Percentiles rank a stretch among this genome's conserved stretches.
Conservation (phyloP, 2,888 invertebrate species). For the Pseudococcus longispinus region DNA sequence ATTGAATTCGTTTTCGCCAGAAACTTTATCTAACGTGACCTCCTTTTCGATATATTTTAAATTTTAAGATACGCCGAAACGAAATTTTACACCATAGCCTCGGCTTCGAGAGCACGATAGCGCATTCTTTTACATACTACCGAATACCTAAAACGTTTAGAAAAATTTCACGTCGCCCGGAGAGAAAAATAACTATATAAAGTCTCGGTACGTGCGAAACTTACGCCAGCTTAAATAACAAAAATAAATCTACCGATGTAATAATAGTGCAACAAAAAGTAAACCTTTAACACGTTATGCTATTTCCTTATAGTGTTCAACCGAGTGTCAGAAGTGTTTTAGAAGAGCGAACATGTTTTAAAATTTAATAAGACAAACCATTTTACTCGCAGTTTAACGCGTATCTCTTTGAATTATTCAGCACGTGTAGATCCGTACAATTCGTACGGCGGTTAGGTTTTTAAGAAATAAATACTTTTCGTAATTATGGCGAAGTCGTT, state of each 20-base stretch:
- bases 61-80: constrained; percentile 20
- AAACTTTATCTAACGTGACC: constrained; percentile 45
- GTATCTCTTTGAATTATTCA: constrained; percentile 12
- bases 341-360: constrained; percentile 13
- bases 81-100: not conserved
- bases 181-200: not conserved
- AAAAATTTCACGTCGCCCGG: not conserved
- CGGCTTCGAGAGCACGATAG: not conserved
- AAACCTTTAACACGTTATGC: not conserved
- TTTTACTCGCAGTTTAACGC: constrained; percentile 15
- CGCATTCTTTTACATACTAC: not conserved
- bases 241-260: constrained; percentile 20
- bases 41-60: constrained; percentile 32
- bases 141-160: not conserved
- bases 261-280: constrained; percentile 2
- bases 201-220: not conserved
- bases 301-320: not conserved
- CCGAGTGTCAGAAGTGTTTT: not conserved
- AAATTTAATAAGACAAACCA: constrained; percentile 5
- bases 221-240: not conserved
- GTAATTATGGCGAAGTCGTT: too few species aligned
- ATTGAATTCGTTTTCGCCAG: constrained; percentile 30
- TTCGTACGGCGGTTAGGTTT: not conserved
- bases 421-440: not conserved
- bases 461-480: too few species aligned